Conservation (phyloP, 2,113 vertebrate species). For the Ailurus styani region DNA sequence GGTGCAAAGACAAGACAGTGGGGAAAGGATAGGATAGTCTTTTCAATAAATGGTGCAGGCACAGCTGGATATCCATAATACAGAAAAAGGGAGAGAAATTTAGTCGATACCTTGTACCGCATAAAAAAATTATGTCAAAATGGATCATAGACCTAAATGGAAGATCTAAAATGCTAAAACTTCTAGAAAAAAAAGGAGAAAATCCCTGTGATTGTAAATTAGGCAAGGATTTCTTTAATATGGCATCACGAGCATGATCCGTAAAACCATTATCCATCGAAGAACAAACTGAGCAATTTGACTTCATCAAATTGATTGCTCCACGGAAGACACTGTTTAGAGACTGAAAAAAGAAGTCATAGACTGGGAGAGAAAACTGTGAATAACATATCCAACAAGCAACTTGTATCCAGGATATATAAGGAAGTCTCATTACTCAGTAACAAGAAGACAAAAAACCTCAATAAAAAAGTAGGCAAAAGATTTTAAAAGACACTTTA, state of each 20-base stretch:
- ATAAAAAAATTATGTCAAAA: slow-evolving; percentile 25
- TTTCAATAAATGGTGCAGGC: slow-evolving; percentile 11
- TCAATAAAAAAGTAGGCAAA: slow-evolving; percentile 31
- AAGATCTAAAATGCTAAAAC: slow-evolving; percentile 16
- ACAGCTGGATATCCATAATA: not conserved
- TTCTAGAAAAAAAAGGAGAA: slow-evolving; percentile 5
- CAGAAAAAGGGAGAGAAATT: not conserved
- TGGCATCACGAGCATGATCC: not conserved
- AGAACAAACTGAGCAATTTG: slow-evolving; percentile 41
- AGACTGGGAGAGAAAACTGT: slow-evolving; percentile 40
- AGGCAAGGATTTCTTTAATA: not conserved
- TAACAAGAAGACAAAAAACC: slow-evolving; percentile 32
- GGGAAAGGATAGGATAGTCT: slow-evolving; percentile 29
- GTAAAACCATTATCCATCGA: slow-evolving; percentile 14
- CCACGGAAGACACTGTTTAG: slow-evolving; percentile 39
- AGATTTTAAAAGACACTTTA: slow-evolving; percentile 23
- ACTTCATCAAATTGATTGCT: slow-evolving; percentile 51
- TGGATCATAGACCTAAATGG: not conserved
- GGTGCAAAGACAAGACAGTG: not conserved
- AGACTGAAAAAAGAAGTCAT: slow-evolving; percentile 36
- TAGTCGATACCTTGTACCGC: not conserved
- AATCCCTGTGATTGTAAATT: not conserved
- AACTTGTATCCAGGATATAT: slow-evolving; percentile 37
- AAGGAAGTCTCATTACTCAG: slow-evolving; percentile 37
- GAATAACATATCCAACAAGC: slow-evolving; percentile 46